These are phyloP conservation scores for Vombatus ursinus DNA, from an alignment of 2,113 vertebrate genomes.

Conservation along the genomic window DNA sequence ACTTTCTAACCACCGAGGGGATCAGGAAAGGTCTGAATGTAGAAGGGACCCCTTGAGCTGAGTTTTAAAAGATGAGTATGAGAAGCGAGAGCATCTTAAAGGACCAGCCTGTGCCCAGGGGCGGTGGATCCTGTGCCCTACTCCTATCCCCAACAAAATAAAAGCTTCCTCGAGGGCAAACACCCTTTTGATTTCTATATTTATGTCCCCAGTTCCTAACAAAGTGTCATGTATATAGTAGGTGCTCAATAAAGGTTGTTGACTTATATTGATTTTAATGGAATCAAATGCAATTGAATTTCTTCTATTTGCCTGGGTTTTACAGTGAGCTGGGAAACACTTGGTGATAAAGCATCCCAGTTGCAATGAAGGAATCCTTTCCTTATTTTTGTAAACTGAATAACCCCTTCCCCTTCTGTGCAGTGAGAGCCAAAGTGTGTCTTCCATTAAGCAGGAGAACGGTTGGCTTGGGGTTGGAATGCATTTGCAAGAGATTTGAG, in stretches of 20 bases:
- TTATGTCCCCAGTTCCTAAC: background rate
- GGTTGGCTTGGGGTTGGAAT: background rate
- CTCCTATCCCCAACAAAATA: no score
- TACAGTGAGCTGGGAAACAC: background rate
- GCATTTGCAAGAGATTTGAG: background rate
- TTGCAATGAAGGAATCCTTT: background rate
- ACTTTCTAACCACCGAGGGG: background rate
- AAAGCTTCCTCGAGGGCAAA: background rate
- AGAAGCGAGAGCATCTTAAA: background rate
- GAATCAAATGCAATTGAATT: background rate
- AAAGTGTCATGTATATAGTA: background rate
- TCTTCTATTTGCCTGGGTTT: background rate
- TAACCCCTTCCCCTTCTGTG: background rate
- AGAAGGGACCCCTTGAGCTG: background rate
- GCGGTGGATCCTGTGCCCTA: no score
- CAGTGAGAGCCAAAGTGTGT: background rate
- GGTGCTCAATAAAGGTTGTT: background rate
- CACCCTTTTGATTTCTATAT: background rate
- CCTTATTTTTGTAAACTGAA: background rate
- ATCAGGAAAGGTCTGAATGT: background rate
- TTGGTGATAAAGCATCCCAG: background rate
- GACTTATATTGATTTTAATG: background rate
- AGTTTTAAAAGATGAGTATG: background rate
- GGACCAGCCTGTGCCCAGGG: background rate
- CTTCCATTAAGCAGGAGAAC: background rate